These are phyloP conservation scores for Microdon myrmicae DNA, from an alignment of 2,888 invertebrate genomes.

Conservation along the genomic window DNA sequence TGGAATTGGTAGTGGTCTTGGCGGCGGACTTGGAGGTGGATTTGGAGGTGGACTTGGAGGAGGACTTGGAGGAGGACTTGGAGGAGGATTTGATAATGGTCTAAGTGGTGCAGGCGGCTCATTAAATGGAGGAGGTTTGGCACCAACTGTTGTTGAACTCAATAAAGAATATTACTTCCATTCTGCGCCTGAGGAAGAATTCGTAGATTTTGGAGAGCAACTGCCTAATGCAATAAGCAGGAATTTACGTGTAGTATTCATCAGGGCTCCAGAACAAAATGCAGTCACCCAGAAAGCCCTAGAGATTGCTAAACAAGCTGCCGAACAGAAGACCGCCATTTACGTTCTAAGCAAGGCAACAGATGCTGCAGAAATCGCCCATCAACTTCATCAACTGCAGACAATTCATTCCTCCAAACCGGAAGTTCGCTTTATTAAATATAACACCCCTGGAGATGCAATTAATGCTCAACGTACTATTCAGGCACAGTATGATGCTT, in stretches of 20 bases:
- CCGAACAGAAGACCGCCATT: slow-evolving; percentile 59
- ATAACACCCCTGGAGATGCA: slow-evolving; percentile 63
- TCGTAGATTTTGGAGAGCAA: slow-evolving; percentile 55
- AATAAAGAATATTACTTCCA: slow-evolving; percentile 63
- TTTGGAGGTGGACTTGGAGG: slow-evolving; percentile 50
- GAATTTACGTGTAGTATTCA: slow-evolving; percentile 63
- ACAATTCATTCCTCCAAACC: slow-evolving; percentile 59
- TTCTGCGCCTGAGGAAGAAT: slow-evolving; percentile 62
- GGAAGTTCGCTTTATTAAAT: slow-evolving; percentile 64
- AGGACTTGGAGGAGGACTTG: slow-evolving; percentile 56
- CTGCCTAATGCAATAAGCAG: slow-evolving; percentile 57
- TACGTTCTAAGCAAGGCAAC: slow-evolving; percentile 59
- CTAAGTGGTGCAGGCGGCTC: too few relatives aligned
- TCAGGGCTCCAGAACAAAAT: slow-evolving; percentile 63
- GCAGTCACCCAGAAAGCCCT: slow-evolving; percentile 60
- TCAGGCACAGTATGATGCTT: slow-evolving; percentile 60
- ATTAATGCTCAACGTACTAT: slow-evolving; percentile 62
- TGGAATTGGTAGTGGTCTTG: slow-evolving; percentile 19
- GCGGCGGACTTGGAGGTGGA: slow-evolving; percentile 56
- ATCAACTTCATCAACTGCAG: slow-evolving; percentile 57
- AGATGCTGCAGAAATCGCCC: slow-evolving; percentile 58
- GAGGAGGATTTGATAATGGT: slow-evolving; percentile 54
- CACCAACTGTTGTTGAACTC: slow-evolving; percentile 53
- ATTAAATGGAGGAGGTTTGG: slow-evolving; percentile 51
- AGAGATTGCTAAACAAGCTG: slow-evolving; percentile 58